A percentile compares a stretch with the other conserved stretches of the same genome.
phyloP scores from a whole-genome alignment of 2,888 invertebrate genomes.

The Cyclophora punctaria region DNA sequence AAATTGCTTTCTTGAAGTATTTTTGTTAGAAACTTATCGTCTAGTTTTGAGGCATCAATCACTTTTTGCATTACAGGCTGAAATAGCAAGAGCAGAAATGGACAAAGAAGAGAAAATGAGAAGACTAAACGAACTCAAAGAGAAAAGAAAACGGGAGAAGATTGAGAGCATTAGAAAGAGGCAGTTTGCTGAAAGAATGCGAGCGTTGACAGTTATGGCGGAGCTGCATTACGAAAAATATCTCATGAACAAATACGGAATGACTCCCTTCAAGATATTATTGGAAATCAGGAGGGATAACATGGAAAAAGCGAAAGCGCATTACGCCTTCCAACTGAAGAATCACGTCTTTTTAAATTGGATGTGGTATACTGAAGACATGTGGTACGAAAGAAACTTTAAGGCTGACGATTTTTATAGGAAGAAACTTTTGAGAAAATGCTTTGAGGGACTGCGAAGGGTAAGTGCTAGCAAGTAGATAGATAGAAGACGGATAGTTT shows the following conservation, averaged over 20 bases:
- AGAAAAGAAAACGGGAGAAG: conserved; percentile 76
- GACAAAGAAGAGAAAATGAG: conserved; percentile 78
- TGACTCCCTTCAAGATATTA: conserved; percentile 45
- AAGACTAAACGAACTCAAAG: conserved; percentile 75
- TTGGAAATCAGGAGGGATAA: conserved; percentile 51
- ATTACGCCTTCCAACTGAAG: conserved; percentile 60
- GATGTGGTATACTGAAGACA: conserved; percentile 68
- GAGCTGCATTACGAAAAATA: conserved; percentile 66
- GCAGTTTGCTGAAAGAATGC: conserved; percentile 60
- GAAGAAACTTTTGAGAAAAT: conserved; percentile 58
- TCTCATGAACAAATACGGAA: conserved; percentile 52
- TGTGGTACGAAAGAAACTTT: conserved; percentile 67
- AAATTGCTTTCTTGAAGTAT: no score
- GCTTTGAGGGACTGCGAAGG: conserved; percentile 63
- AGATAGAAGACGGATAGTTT: no score
- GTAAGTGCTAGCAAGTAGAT: conserved; percentile 30
- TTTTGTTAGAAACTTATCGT: not conserved
- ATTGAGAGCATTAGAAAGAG: conserved; percentile 76
- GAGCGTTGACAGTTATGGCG: conserved; percentile 66
- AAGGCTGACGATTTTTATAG: conserved; percentile 74
- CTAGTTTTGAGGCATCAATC: not conserved
- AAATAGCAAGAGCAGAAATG: conserved; percentile 66
- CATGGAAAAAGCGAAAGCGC: conserved; percentile 59
- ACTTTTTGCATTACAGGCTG: conserved; percentile 38
- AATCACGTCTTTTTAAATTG: conserved; percentile 67